Evolutionary conservation across 2,113 vertebrate genomes (phyloP).

Genomic region (Corydoras sp.): DNA sequence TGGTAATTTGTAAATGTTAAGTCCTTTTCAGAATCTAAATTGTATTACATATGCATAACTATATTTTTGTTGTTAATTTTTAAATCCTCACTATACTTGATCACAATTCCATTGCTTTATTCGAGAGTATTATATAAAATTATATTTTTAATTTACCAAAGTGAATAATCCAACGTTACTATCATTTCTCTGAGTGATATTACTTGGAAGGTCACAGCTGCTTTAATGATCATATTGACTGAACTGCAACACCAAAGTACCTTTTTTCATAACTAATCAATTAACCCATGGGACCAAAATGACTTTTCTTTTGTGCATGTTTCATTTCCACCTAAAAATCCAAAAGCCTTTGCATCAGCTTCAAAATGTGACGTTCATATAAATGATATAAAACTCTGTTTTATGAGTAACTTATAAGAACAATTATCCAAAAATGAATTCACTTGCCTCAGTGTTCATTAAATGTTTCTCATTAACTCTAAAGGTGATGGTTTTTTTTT

Average conservation of each 20-base stretch:
- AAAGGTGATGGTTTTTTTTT: no score
- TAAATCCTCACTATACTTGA: neutral
- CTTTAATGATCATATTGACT: no score
- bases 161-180: neutral
- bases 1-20: no score
- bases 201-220: no score
- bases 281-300: slow-evolving; percentile 54
- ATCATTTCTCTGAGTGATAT: no score
- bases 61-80: neutral
- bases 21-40: neutral
- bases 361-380: slow-evolving; percentile 41
- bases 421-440: no score
- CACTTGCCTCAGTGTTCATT: no score
- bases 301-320: slow-evolving; percentile 43
- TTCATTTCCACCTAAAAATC: slow-evolving; percentile 28
- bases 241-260: neutral
- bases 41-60: neutral
- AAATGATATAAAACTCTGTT: no score
- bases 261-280: slow-evolving; percentile 24
- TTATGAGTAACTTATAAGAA: no score
- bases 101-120: neutral
- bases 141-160: neutral
- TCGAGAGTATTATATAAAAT: neutral
- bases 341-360: slow-evolving; percentile 45
- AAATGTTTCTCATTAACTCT: no score